phyloP scores from a whole-genome alignment of 1,140 invertebrate species.

The Bombus pyrosoma region DNA sequence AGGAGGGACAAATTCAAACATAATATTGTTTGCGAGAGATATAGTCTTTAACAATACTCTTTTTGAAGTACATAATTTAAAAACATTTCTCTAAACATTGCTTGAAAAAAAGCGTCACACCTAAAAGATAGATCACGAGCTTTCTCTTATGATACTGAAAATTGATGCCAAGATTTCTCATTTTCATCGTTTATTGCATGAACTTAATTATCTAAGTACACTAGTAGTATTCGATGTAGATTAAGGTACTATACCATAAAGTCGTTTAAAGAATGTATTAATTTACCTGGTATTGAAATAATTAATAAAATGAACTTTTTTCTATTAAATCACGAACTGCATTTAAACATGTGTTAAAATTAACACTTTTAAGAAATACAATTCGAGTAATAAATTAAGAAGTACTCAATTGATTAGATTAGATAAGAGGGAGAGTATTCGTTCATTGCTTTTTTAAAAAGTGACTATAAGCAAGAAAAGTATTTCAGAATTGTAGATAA shows the following conservation, averaged over 20 bases:
- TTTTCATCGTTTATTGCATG: neutral
- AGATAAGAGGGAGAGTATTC: neutral
- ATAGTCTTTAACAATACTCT: too few species aligned
- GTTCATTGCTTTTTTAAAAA: neutral
- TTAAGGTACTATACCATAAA: neutral
- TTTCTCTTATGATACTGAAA: too few species aligned
- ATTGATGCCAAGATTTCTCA: neutral
- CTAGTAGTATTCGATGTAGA: too few species aligned
- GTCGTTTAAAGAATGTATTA: neutral
- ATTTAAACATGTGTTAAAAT: neutral
- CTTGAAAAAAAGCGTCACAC: neutral
- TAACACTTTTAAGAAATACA: neutral
- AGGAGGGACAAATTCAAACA: neutral
- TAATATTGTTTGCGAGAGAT: neutral
- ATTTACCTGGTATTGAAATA: neutral
- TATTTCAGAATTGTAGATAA: neutral
- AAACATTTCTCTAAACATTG: neutral
- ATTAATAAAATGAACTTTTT: neutral
- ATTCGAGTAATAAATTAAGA: neutral
- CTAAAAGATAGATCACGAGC: neutral
- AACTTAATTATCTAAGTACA: too few species aligned
- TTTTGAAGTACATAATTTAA: neutral
- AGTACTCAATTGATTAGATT: constrained; percentile 1
- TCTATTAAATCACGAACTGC: neutral
- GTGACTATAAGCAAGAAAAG: neutral